Base-by-base conservation (phyloP, 2,888 invertebrate genomes). In the Nomada fabriciana region DNA sequence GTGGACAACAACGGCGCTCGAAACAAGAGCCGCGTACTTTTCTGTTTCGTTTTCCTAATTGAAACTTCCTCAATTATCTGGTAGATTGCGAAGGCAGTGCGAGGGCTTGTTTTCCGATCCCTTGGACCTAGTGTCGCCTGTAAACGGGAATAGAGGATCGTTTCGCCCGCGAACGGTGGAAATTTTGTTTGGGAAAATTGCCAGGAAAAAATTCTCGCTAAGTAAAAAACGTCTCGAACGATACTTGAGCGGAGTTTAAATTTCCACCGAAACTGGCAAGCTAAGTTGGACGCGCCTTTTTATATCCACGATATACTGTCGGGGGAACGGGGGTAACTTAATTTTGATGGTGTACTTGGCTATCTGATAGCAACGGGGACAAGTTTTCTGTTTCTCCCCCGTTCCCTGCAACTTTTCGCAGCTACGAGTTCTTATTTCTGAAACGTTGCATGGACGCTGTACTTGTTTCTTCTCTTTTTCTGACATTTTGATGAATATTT, bases 11-110 rank as follows among this genome's bases (percentile, higher is more conserved):
- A 18, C 42, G 55, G 36, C 20, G 50, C 57, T 42, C 59, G 52
- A 47, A 71, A 78, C 65, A 78, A 79, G 71, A 71, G 36, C 53
- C 53, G 53, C 11, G 36, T 53, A 18, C 52, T 64, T 65, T 47
- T 18, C 71, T 65, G 50, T n/a, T 50, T 42, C 61, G 60, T 59
- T 59, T 52, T 25, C 42, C 60, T 80, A 80, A 80, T 80, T 71
- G 78, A 80, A 78, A 67, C 67, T 55, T 61, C 20, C 18, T 55
- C 61, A 71, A 80, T 78, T 67, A 71, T 52, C 55, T 10, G 5
- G 36, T 20, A 55, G 55, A 29, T 20, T 23, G 55, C 18, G 43
- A 20, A 57, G 29, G 18, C 55, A 70, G 70, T 61, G 78, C 65
- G 78, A 36, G 25, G 25, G 18, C 25, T 63, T 42, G 42, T 68